Conservation (phyloP, 1,140 invertebrate genomes). For the Anastrepha obliqua region DNA sequence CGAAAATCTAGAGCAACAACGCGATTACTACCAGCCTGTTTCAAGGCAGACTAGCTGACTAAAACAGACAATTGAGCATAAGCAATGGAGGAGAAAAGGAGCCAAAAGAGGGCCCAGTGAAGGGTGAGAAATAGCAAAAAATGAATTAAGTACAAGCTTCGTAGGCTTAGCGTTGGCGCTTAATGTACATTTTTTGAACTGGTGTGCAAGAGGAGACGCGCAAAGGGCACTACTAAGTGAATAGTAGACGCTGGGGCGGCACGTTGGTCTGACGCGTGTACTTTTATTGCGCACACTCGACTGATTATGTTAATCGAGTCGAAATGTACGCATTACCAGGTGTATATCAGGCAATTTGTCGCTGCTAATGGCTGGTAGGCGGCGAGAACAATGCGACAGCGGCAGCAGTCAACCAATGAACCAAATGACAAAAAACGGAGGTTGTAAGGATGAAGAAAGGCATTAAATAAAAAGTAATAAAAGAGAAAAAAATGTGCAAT, state of each 20-base stretch:
- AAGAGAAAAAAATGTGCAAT: neutral
- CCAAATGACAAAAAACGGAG: neutral
- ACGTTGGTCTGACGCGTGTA: neutral
- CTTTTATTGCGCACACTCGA: conserved; percentile 37
- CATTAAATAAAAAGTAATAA: neutral
- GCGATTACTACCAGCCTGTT: conserved; percentile 32
- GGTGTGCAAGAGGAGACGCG: neutral
- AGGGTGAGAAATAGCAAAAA: conserved; percentile 1
- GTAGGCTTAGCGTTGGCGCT: neutral
- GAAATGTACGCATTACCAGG: conserved; percentile 41
- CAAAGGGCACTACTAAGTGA: neutral
- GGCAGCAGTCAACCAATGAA: neutral
- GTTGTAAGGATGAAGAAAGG: neutral
- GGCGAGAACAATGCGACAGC: neutral
- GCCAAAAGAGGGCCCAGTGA: neutral
- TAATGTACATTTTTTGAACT: neutral
- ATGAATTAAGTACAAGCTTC: neutral
- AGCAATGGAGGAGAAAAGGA: neutral
- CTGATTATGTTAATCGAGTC: conserved; percentile 48
- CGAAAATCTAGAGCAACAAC: conserved; percentile 13
- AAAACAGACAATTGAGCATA: neutral
- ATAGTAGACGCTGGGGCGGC: conserved; percentile 8
- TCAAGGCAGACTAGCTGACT: neutral
- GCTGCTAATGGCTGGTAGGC: conserved; percentile 1
- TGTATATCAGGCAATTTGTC: conserved; percentile 36